Conservation (phyloP, 2,888 invertebrate genomes). For the Sialis fuliginosa region DNA sequence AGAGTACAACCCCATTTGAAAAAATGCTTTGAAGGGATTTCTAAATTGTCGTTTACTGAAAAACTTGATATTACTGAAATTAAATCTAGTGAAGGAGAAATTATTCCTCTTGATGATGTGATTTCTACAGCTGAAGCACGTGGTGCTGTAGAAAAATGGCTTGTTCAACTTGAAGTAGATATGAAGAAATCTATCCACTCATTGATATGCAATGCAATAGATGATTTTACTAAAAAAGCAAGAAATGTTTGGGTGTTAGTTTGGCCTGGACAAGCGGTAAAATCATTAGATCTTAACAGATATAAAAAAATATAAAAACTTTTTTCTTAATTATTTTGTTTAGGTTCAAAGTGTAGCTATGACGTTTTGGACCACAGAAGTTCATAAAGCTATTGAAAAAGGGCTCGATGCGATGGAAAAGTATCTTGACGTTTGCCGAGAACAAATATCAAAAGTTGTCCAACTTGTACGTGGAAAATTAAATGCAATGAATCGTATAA, state of each 20-base stretch:
- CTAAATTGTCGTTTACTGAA: slow-evolving; percentile 69
- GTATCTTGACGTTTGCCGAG: slow-evolving; percentile 54
- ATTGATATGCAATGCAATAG: slow-evolving; percentile 48
- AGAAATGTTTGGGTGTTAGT: slow-evolving; percentile 68
- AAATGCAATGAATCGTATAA: slow-evolving; percentile 71
- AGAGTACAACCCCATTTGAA: slow-evolving; percentile 90
- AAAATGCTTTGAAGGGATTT: slow-evolving; percentile 93
- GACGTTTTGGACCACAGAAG: slow-evolving; percentile 80
- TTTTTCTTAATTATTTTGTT: slow-evolving; percentile 5
- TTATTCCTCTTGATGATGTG: slow-evolving; percentile 54
- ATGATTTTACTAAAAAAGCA: slow-evolving; percentile 46
- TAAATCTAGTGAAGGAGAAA: slow-evolving; percentile 74
- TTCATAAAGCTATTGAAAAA: slow-evolving; percentile 54
- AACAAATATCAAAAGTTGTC: slow-evolving; percentile 67
- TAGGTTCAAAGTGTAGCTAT: slow-evolving; percentile 64
- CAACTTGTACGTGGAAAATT: slow-evolving; percentile 71
- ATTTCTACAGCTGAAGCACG: slow-evolving; percentile 74
- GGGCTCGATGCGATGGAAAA: slow-evolving; percentile 33
- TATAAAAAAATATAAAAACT: neutral
- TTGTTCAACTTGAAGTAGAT: slow-evolving; percentile 65
- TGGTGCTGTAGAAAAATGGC: slow-evolving; percentile 95
- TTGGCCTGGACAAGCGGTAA: slow-evolving; percentile 83
- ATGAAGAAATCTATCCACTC: slow-evolving; percentile 80
- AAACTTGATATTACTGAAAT: slow-evolving; percentile 76
- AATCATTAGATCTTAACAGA: neutral